These are phyloP conservation scores for Macheiramphus alcinus DNA, from an alignment of 2,113 vertebrate genomes.

Conservation along the genomic window DNA sequence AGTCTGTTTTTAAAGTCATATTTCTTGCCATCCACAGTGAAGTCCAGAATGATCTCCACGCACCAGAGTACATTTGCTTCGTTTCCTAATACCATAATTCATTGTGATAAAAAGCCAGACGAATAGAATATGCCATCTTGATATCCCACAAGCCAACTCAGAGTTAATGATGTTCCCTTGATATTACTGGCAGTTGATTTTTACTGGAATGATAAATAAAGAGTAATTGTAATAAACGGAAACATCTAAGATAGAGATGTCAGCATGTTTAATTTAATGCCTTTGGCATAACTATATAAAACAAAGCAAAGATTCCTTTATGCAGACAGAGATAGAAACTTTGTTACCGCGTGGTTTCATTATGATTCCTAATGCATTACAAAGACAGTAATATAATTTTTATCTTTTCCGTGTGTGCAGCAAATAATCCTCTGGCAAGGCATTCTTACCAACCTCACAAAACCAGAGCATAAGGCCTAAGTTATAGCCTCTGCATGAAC, in stretches of 20 bases:
- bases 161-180: background rate
- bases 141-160: background rate
- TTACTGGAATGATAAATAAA: constrained; percentile 44
- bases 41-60: background rate
- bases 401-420: background rate
- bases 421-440: background rate
- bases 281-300: background rate
- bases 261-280: background rate
- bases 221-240: constrained; percentile 2
- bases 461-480: background rate
- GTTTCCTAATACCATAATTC: background rate
- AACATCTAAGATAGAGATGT: constrained; percentile 12
- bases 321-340: background rate
- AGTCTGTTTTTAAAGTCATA: background rate
- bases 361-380: background rate
- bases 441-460: background rate
- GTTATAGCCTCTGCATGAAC: background rate
- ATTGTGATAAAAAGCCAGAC: background rate
- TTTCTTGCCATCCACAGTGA: background rate
- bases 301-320: constrained; percentile 9
- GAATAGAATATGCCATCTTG: background rate
- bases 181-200: constrained; percentile 18
- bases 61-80: background rate
- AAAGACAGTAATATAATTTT: background rate
- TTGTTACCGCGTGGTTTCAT: background rate